A percentile compares a stretch with the other conserved stretches of the same genome.
phyloP scores from a whole-genome alignment of 2,113 vertebrate genomes.

The Sapajus apella region DNA sequence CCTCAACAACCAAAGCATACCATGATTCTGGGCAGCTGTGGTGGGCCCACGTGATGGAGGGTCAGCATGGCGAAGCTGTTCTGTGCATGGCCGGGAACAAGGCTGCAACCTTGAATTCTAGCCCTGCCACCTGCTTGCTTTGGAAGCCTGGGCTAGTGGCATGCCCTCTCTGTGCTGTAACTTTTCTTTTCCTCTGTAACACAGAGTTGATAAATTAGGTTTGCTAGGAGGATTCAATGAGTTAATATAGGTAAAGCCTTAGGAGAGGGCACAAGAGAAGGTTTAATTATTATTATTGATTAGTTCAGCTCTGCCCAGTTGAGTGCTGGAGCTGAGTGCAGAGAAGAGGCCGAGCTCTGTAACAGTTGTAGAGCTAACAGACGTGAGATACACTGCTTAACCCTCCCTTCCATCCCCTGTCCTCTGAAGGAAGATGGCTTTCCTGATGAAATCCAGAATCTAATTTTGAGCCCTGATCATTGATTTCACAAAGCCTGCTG shows the following conservation, averaged over 20 bases:
- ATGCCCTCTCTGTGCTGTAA: neutral
- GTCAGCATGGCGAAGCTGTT: neutral
- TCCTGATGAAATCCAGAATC: neutral
- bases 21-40: neutral
- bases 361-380: too few relatives aligned
- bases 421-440: neutral
- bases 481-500: neutral
- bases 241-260: neutral
- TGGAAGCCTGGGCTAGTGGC: neutral
- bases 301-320: neutral
- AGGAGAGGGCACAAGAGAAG: neutral
- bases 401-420: neutral
- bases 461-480: neutral
- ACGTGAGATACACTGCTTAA: neutral
- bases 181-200: neutral
- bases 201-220: neutral
- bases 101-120: neutral
- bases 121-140: neutral
- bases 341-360: neutral
- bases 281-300: neutral
- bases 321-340: neutral
- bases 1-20: too few relatives aligned
- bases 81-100: neutral
- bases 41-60: accelerated
- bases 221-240: neutral